These are phyloP conservation scores for Diorhabda carinulata DNA, from an alignment of 1,140 invertebrate species.

Conservation along the genomic window DNA sequence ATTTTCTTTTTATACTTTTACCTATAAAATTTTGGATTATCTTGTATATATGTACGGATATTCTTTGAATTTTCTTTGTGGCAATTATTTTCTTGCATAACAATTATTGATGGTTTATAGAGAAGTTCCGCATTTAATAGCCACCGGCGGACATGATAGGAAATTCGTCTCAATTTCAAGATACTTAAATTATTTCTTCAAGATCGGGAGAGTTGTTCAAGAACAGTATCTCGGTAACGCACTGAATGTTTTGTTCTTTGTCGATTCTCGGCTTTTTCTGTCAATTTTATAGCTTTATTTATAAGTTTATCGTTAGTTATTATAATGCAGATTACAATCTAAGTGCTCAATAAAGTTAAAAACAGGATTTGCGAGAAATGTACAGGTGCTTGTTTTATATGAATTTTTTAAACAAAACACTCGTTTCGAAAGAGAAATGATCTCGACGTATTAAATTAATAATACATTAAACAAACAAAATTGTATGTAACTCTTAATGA, in stretches of 20 bases:
- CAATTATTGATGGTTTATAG: not conserved
- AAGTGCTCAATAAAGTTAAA: not conserved
- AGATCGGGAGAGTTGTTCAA: too few species aligned
- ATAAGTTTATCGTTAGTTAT: not conserved
- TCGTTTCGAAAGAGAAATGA: not conserved
- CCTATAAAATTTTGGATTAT: too few species aligned
- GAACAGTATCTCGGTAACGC: too few species aligned
- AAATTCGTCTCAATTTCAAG: not conserved
- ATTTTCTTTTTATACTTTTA: too few species aligned
- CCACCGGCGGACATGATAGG: not conserved
- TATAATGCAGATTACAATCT: too few species aligned
- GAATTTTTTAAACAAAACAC: not conserved
- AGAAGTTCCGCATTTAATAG: not conserved
- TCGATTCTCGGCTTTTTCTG: not conserved
- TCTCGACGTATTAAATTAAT: not conserved
- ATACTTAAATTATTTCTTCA: too few species aligned
- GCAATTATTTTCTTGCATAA: too few species aligned
- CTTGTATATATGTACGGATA: too few species aligned
- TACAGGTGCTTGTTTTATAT: not conserved
- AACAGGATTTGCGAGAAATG: not conserved
- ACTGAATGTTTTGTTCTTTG: too few species aligned
- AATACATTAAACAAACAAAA: not conserved
- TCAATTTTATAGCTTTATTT: not conserved
- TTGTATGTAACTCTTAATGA: too few species aligned
- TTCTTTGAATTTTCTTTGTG: too few species aligned